phyloP scores from a whole-genome alignment of 2,888 invertebrate genomes.

The Andricus quercusramuli region DNA sequence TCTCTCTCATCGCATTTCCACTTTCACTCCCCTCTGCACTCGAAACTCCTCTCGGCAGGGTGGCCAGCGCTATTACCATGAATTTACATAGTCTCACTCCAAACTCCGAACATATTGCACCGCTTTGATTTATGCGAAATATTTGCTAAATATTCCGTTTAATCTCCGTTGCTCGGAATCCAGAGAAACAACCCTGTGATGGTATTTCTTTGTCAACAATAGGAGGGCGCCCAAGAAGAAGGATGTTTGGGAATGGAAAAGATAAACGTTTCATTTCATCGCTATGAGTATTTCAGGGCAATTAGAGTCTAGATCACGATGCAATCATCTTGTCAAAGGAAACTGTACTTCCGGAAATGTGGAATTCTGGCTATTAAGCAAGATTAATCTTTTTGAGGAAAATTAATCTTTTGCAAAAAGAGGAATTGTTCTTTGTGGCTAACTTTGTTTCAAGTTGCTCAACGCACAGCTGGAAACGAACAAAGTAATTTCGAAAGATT shows the following conservation, averaged over 20 bases:
- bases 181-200: conserved; percentile 56
- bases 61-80: conserved; percentile 74
- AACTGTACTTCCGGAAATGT: background rate
- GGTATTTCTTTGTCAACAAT: conserved; percentile 41
- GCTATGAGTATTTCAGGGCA: background rate
- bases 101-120: conserved; percentile 74
- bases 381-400: no score
- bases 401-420: no score
- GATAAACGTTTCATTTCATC: conserved; percentile 1
- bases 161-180: conserved; percentile 69
- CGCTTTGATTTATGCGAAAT: conserved; percentile 77
- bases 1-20: conserved; percentile 48
- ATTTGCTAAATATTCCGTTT: conserved; percentile 76
- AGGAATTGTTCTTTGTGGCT: background rate
- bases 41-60: conserved; percentile 69
- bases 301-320: background rate
- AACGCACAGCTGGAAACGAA: no score
- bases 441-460: no score
- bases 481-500: no score
- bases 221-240: conserved; percentile 7
- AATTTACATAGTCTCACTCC: conserved; percentile 75
- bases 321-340: background rate
- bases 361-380: background rate
- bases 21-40: conserved; percentile 50
- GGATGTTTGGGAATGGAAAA: background rate